Evolutionary conservation across 2,888 invertebrate species (phyloP).

Genomic region (Pollenia amentaria): DNA sequence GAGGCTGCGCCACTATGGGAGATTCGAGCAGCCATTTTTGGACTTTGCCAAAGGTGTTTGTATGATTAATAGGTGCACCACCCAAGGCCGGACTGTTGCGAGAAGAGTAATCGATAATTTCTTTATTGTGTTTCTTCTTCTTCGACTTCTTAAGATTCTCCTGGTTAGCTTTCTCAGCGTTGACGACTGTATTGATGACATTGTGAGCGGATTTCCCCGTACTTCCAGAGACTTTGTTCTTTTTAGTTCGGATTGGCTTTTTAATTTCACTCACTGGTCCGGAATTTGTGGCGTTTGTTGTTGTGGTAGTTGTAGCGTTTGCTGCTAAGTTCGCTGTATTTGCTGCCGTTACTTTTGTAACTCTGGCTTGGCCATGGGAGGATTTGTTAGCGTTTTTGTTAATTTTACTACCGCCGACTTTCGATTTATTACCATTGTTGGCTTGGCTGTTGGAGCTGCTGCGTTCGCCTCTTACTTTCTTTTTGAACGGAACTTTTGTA

Average conservation of each 20-base stretch:
- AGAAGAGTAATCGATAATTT: slow-evolving; percentile 91
- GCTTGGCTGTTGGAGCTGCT: slow-evolving; percentile 75
- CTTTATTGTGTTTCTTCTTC: slow-evolving; percentile 86
- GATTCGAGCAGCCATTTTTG: slow-evolving; percentile 93
- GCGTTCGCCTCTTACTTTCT: slow-evolving; percentile 88
- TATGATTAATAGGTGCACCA: slow-evolving; percentile 85
- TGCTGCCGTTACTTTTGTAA: slow-evolving; percentile 75
- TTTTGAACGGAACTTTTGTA: slow-evolving; percentile 94
- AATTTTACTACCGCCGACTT: slow-evolving; percentile 72
- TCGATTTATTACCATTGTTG: slow-evolving; percentile 82
- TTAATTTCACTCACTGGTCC: slow-evolving; percentile 38
- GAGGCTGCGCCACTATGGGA: slow-evolving; percentile 85
- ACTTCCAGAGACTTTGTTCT: slow-evolving; percentile 63
- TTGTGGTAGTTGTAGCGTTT: slow-evolving; percentile 7
- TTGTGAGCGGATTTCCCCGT: slow-evolving; percentile 72
- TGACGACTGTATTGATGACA: slow-evolving; percentile 81
- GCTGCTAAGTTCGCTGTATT: slow-evolving; percentile 9
- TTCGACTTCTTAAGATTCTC: slow-evolving; percentile 83
- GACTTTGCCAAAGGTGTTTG: slow-evolving; percentile 89
- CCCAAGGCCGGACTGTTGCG: slow-evolving; percentile 77
- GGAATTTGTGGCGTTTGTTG: slow-evolving; percentile 73
- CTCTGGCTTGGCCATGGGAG: slow-evolving; percentile 83
- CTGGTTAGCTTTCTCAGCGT: slow-evolving; percentile 81
- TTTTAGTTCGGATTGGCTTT: slow-evolving; percentile 72
- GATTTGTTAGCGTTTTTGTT: slow-evolving; percentile 84